Percentiles rank a stretch among this genome's conserved stretches.
Conservation (phyloP, 2,888 invertebrate species). For the Caenorhabditis parvicauda region DNA sequence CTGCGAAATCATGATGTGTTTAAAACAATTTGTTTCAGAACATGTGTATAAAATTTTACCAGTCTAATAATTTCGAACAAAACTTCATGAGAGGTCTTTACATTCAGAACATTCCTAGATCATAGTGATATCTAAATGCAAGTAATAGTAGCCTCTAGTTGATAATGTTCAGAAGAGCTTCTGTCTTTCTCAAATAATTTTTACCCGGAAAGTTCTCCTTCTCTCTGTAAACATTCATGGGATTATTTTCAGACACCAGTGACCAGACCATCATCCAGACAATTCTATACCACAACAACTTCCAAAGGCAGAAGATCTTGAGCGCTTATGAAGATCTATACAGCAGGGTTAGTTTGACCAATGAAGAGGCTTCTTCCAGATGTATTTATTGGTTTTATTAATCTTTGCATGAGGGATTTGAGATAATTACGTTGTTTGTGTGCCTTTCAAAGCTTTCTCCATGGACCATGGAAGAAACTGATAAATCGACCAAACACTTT, state of each 20-base stretch:
- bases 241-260: constrained; percentile 47
- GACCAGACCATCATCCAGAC: constrained; percentile 55
- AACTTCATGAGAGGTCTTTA: too few species aligned
- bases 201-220: neutral
- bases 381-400: neutral
- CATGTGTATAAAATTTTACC: too few species aligned
- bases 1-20: too few species aligned
- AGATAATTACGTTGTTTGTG: too few species aligned
- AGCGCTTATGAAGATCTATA: constrained; percentile 59
- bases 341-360: constrained; percentile 34
- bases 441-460: too few species aligned
- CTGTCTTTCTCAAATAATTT: too few species aligned
- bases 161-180: neutral
- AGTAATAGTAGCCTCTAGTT: neutral
- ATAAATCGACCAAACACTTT: too few species aligned
- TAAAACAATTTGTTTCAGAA: too few species aligned
- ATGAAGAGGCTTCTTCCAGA: neutral
- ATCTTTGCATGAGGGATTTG: neutral
- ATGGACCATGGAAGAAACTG: too few species aligned
- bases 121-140: too few species aligned
- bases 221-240: neutral
- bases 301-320: constrained; percentile 60
- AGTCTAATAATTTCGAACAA: too few species aligned
- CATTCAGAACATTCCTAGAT: too few species aligned
- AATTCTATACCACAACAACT: constrained; percentile 56